Base-by-base conservation (phyloP, 1,140 invertebrate genomes). In the Antheraea pernyi region DNA sequence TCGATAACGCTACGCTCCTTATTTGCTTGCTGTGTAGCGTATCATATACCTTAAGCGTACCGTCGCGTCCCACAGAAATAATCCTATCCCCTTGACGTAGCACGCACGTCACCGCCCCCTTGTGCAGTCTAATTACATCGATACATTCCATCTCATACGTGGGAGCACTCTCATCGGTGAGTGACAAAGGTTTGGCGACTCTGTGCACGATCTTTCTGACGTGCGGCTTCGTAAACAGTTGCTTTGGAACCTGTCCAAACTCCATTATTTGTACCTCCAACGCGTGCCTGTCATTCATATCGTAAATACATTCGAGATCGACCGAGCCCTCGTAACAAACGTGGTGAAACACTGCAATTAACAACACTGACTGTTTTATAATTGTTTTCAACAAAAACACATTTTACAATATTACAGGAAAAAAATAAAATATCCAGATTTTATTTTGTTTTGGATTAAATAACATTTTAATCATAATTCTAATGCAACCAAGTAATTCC, bases 211-310 rank as follows among this genome's bases (percentile, higher is more conserved):
- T 80, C 73, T 77, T 86, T 80, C 94, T 93, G 7, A 97, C 97
- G 91, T 98, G 97, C 7, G 96, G 97, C 37, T 95, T 94, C 7
- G 93, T 95, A 82, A 98, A 98, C 46, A 98, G 91, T 90, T 98
- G 97, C 86, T 97, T 97, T 0, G 97, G 97, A 73, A 97, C 97
- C 92, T 98, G 97, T 30, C 97, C 97, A 93, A 98, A 98, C 91
- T 98, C 97, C 95, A 97, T 97, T 67, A 98, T 98, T 94, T 98
- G 97, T 9, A 97, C 95, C 91, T 98, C 97, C 36, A 97, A 83
- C 9, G 96, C 95, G 80, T 97, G 95, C 75, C 96, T 94, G 79
- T 97, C 95, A 83, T 97, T 96, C 81, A 95, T 94, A 82, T 98
- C 97, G 75, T 92, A 94, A 67, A 98, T 95, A 62, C 95, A 94